Conservation (phyloP, 2,797 vertebrate genomes). For the Eulemur mongoz region DNA sequence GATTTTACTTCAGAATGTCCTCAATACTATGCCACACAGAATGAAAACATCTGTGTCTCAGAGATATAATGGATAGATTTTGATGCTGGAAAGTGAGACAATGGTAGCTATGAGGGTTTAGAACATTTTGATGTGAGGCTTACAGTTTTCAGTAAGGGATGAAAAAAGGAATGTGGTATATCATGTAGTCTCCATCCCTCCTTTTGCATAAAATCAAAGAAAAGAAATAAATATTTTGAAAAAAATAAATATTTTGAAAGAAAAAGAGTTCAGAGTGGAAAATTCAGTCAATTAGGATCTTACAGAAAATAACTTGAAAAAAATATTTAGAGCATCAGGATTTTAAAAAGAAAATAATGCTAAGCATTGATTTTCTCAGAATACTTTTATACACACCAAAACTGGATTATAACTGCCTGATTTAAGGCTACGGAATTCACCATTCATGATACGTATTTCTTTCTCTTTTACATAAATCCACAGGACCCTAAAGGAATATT, state of each 20-base stretch:
- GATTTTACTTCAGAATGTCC: constrained; percentile 72
- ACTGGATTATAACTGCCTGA: not conserved
- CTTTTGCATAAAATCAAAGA: not conserved
- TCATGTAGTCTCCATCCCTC: not conserved
- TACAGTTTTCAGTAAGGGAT: not conserved
- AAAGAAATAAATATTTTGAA: not conserved
- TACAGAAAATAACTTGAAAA: not conserved
- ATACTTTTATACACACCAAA: not conserved
- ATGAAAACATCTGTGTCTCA: constrained; percentile 46
- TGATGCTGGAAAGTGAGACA: not conserved
- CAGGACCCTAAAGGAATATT: not conserved
- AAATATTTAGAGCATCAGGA: not conserved
- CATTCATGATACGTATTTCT: not conserved
- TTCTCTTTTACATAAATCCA: not conserved
- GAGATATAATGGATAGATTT: constrained; percentile 22
- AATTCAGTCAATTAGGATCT: not conserved
- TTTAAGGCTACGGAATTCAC: not conserved
- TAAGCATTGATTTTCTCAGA: not conserved
- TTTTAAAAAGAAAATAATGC: not conserved
- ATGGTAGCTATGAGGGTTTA: not conserved
- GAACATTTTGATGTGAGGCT: not conserved
- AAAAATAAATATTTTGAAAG: not conserved
- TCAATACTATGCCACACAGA: constrained; percentile 58
- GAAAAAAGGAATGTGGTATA: not conserved
- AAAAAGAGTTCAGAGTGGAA: not conserved